A percentile compares a stretch with the other conserved stretches of the same genome.
Evolutionary conservation across 2,888 invertebrate genomes (phyloP).

Genomic region (Chydorus sphaericus): DNA sequence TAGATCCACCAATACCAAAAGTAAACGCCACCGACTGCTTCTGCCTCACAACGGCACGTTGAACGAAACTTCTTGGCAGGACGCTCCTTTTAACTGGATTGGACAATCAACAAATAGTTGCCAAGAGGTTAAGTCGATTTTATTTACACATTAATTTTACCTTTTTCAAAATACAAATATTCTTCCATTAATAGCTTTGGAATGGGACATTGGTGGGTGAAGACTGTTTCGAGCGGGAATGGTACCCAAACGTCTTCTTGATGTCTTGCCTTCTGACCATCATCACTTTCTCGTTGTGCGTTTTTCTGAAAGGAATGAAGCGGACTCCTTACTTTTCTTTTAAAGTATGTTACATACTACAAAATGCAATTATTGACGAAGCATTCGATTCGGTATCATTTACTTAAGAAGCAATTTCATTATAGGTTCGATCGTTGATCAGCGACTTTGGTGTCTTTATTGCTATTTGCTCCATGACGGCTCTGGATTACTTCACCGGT

Average conservation of each 20-base stretch:
- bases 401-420: background rate
- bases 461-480: conserved; percentile 33
- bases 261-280: conserved; percentile 28
- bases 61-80: too few relatives aligned
- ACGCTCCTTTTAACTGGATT: conserved; percentile 13
- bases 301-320: conserved; percentile 24
- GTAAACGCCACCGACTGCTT: conserved; percentile 43
- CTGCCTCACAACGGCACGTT: conserved; percentile 54
- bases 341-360: too few relatives aligned
- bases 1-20: conserved; percentile 41
- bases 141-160: background rate
- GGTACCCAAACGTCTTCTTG: conserved; percentile 27
- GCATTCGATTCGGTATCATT: too few relatives aligned
- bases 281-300: conserved; percentile 27
- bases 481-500: conserved; percentile 28
- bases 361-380: too few relatives aligned
- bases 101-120: conserved; percentile 11
- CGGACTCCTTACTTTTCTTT: conserved; percentile 25
- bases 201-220: conserved; percentile 62
- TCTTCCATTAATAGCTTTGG: conserved; percentile 19
- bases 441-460: conserved; percentile 38
- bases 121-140: conserved; percentile 17
- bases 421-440: conserved; percentile 32
- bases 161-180: too few relatives aligned
- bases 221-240: conserved; percentile 52